A percentile compares a stretch with the other conserved stretches of the same genome.
These are phyloP conservation scores for Cherax quadricarinatus DNA, from an alignment of 1,140 invertebrate genomes.

Conservation along the genomic window DNA sequence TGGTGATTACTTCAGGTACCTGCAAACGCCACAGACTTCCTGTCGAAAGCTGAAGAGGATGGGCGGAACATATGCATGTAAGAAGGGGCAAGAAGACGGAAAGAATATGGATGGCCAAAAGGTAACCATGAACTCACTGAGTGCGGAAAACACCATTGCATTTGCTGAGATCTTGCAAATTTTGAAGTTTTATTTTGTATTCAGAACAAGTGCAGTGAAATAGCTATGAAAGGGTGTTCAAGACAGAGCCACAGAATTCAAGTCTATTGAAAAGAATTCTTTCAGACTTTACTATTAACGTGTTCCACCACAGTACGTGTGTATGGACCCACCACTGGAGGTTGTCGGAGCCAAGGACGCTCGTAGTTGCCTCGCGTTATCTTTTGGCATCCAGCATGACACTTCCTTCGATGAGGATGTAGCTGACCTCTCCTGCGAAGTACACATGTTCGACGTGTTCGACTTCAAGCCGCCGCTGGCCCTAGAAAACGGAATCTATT, in stretches of 20 bases:
- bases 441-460: conserved; percentile 44
- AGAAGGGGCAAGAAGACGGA: not conserved
- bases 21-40: conserved; percentile 27
- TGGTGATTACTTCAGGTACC: conserved; percentile 26
- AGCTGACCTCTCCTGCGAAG: conserved; percentile 18
- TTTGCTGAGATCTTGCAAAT: no score
- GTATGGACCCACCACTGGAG: conserved; percentile 23
- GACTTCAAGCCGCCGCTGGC: not conserved
- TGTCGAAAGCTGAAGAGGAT: conserved; percentile 33
- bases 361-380: conserved; percentile 9
- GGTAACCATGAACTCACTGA: not conserved
- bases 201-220: no score
- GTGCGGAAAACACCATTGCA: no score
- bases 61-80: not conserved
- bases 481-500: not conserved
- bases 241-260: no score
- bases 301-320: conserved; percentile 16
- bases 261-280: no score
- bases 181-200: no score
- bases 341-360: not conserved
- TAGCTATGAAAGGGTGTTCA: no score
- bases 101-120: conserved; percentile 38
- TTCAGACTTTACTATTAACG: no score
- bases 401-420: conserved; percentile 25
- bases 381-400: conserved; percentile 17